Percentiles rank a stretch among this genome's conserved stretches.
Evolutionary conservation across 2,797 vertebrate genomes (phyloP).

Genomic region (Lerista edwardsae): DNA sequence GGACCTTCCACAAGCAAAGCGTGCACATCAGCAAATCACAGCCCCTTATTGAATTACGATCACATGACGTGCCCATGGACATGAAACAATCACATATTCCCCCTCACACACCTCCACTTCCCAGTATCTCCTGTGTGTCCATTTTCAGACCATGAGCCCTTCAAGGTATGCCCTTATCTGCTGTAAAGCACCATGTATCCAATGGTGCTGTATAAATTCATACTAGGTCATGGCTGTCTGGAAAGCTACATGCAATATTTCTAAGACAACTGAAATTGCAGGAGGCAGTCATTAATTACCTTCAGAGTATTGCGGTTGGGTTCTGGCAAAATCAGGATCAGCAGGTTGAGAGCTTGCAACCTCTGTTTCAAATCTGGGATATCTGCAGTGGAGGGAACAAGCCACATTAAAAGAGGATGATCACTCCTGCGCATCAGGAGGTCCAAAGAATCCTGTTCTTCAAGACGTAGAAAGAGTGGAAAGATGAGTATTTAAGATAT

Average conservation of each 20-base stretch:
- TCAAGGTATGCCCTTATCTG: no score
- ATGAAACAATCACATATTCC: no score
- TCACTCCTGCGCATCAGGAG: neutral
- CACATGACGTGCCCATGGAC: neutral
- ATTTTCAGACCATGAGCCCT: no score
- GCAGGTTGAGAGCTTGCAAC: conserved; percentile 89
- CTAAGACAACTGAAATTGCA: neutral
- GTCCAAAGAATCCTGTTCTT: neutral
- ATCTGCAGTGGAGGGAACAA: conserved; percentile 72
- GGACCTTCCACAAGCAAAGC: neutral
- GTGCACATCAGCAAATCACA: neutral
- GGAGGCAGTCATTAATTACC: conserved; percentile 69
- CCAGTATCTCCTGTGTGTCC: no score
- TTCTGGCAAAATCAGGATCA: conserved; percentile 89
- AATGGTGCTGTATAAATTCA: no score
- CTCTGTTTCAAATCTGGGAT: conserved; percentile 89
- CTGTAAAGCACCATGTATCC: no score
- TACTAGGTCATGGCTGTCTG: neutral
- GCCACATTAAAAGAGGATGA: neutral
- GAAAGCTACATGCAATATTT: neutral
- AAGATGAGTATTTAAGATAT: neutral
- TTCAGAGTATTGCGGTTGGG: conserved; percentile 90
- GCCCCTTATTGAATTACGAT: neutral
- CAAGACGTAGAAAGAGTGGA: neutral
- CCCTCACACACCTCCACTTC: no score